Evolutionary conservation across 1,140 invertebrate species (phyloP).

Genomic region (Latrodectus geometricus): DNA sequence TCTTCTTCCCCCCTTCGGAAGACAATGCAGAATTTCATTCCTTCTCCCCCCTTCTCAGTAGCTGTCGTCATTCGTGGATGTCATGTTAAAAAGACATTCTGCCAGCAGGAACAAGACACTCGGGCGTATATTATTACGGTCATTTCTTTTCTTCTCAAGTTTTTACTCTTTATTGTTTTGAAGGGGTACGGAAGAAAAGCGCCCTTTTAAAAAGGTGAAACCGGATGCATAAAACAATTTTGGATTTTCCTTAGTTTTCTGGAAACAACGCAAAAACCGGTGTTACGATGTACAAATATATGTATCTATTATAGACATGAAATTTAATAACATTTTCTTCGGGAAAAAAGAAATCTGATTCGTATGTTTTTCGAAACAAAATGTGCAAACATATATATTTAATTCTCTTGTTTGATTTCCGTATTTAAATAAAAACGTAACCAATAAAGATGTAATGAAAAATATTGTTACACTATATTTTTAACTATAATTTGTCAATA

Average conservation of each 20-base stretch:
- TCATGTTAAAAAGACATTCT: constrained; percentile 47
- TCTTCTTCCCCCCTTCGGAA: neutral
- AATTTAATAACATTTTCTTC: too few species aligned
- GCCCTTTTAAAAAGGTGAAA: constrained; percentile 26
- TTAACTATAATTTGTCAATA: too few species aligned
- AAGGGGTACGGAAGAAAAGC: neutral
- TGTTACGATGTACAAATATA: neutral
- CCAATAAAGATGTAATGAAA: too few species aligned
- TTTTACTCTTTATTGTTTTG: neutral
- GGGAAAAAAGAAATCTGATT: too few species aligned
- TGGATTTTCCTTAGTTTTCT: constrained; percentile 13
- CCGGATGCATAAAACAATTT: constrained; percentile 53
- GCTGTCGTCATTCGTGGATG: constrained; percentile 17
- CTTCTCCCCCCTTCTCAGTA: constrained; percentile 15
- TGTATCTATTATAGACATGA: too few species aligned
- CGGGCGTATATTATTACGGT: constrained; percentile 39
- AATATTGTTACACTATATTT: too few species aligned
- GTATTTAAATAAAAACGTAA: too few species aligned
- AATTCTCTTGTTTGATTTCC: too few species aligned
- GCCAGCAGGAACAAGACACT: neutral
- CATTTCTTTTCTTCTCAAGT: constrained; percentile 11
- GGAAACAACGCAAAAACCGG: neutral
- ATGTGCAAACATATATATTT: too few species aligned
- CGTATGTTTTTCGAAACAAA: too few species aligned
- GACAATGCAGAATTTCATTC: constrained; percentile 24